These are phyloP conservation scores for Emydura subglobosa DNA, from an alignment of 2,113 vertebrate genomes.

Conservation along the genomic window DNA sequence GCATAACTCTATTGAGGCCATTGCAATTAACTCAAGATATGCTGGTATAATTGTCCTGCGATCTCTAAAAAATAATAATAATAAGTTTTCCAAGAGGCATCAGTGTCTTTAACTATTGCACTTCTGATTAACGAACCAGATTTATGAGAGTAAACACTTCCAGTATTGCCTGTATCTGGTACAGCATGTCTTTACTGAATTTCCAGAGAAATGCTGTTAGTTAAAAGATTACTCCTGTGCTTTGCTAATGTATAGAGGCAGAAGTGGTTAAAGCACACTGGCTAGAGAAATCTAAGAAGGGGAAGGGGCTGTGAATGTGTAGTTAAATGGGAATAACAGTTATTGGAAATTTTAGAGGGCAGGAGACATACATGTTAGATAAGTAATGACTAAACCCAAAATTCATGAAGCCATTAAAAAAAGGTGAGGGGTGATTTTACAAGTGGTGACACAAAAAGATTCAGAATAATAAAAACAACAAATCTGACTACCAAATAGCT, in stretches of 20 bases:
- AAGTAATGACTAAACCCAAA: background rate
- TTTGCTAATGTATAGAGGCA: background rate
- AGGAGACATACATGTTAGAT: background rate
- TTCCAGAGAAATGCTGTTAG: background rate
- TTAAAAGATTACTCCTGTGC: background rate
- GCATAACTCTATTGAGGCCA: background rate
- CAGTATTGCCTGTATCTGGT: background rate
- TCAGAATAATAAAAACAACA: accelerated
- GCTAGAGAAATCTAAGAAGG: background rate
- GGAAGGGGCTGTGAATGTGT: background rate
- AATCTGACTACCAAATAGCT: background rate
- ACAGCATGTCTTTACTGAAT: background rate
- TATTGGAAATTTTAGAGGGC: background rate
- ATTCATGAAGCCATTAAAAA: background rate
- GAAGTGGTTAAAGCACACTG: background rate
- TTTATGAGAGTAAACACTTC: background rate
- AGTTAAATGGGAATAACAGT: background rate
- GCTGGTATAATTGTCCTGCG: background rate
- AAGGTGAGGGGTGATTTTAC: background rate
- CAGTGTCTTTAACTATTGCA: background rate
- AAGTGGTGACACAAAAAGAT: background rate
- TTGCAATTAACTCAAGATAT: background rate
- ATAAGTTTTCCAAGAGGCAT: background rate
- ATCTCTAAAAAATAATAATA: background rate
- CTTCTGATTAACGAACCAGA: background rate